Base-by-base conservation (phyloP, 2,113 vertebrate species). In the Shinisaurus crocodilurus region DNA sequence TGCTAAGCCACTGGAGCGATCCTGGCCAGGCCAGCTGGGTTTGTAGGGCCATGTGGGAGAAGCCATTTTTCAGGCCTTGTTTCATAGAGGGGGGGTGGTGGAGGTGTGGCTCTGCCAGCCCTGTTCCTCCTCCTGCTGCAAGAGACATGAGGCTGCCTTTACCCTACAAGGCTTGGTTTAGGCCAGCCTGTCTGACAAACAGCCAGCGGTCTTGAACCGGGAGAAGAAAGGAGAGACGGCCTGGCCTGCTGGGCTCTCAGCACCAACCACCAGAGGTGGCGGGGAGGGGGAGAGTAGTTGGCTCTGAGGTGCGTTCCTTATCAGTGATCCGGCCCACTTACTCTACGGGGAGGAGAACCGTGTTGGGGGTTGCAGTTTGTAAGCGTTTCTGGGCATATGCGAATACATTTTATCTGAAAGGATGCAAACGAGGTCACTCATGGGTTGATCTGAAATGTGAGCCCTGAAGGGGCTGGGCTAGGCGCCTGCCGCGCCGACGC, bases 91-190 rank as follows among this genome's bases (percentile, higher is more conserved):
- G 84, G 6, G 65, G 12, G n/a, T 13, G 32, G 72, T 5, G 88
- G 6, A 9, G 10, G 50, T 54, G 60, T 3, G 29, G 12, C 92
- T 60, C 91, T 93, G 95, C 94, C 95, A 95, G 90, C 90, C 69
- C 86, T 90, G 91, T 90, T 93, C 92, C 90, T 91, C 60, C 93
- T 94, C 94, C 91, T 34, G n/a, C n/a, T 82, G 79, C 57, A 57
- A 65, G 82, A 85, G 88, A 87, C 16, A 86, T 85, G 94, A 95
- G 77, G 94, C 94, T 94, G 97, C 96, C 95, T 95, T 97, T 97
- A 97, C 97, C 97, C 94, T 98, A 97, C 96, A 98, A 97, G 97
- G 97, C 96, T 70, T 90, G 92, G 97, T 97, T 95, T 96, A 94
- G 94, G 94, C 95, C 93, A 69, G 88, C 93, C 92, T 85, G n/a